phyloP scores from a whole-genome alignment of 35 echinoderm and acorn worm genomes.

The Apostichopus parvimensis region DNA sequence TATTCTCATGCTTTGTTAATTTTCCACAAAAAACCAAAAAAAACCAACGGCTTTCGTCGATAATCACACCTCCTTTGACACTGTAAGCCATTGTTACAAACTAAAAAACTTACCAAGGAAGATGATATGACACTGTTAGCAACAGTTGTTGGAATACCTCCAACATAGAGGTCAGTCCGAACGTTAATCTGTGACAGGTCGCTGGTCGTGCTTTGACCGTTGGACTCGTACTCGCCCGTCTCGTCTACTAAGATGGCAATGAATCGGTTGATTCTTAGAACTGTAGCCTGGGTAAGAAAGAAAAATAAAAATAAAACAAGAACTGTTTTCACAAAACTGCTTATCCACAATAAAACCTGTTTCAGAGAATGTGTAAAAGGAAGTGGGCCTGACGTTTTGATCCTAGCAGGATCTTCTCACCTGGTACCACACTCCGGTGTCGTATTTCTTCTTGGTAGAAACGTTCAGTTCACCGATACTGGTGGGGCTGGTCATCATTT shows the following conservation, averaged over 20 bases:
- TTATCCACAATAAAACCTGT: no score
- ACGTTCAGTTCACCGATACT: conserved; percentile 24
- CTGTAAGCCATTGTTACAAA: neutral
- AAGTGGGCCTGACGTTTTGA: no score
- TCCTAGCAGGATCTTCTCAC: conserved; percentile 33
- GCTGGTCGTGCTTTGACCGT: conserved; percentile 14
- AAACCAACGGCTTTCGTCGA: no score
- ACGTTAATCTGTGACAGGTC: conserved; percentile 52
- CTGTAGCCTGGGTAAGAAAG: conserved; percentile 41
- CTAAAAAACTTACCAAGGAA: neutral
- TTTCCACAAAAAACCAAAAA: no score
- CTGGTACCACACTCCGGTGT: conserved; percentile 74
- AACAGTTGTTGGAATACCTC: conserved; percentile 59
- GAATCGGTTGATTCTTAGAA: conserved; percentile 89
- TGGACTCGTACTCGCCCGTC: conserved; percentile 65
- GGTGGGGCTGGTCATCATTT: conserved; percentile 60
- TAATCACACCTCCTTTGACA: neutral
- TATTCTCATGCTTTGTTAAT: no score
- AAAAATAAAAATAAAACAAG: no score
- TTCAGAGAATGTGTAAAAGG: no score
- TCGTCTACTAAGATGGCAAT: conserved; percentile 71
- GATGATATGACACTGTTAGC: neutral
- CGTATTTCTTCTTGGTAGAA: conserved; percentile 61
- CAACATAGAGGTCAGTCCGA: conserved; percentile 66
- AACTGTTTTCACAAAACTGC: no score